These are phyloP conservation scores for Sisor rabdophorus DNA, from an alignment of 2,113 vertebrate species.

Conservation along the genomic window DNA sequence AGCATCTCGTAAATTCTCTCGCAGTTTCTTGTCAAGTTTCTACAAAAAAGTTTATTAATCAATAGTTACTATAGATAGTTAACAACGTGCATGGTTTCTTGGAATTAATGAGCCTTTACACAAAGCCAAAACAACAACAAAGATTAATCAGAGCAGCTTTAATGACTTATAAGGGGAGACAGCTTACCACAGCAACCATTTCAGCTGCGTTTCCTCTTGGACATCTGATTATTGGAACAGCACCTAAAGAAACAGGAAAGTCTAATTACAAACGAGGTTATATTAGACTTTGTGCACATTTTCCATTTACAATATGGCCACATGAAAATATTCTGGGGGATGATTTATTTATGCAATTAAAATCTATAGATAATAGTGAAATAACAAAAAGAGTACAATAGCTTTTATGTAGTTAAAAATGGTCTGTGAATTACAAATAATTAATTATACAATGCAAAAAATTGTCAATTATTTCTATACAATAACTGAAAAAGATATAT, in stretches of 20 bases:
- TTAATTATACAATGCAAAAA: too few relatives aligned
- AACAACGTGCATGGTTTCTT: too few relatives aligned
- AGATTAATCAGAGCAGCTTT: conserved; percentile 22
- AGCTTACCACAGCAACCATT: conserved; percentile 95
- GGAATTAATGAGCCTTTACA: background rate
- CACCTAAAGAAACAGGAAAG: conserved; percentile 71
- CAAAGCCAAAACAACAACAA: conserved; percentile 12
- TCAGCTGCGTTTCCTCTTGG: conserved; percentile 96
- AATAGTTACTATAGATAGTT: background rate
- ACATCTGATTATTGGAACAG: conserved; percentile 95
- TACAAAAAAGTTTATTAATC: conserved; percentile 52
- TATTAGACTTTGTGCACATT: conserved; percentile 31
- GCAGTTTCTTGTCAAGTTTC: conserved; percentile 97
- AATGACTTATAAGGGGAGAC: conserved; percentile 12
- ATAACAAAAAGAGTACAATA: background rate
- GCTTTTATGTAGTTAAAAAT: background rate
- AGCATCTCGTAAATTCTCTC: conserved; percentile 96
- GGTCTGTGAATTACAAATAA: background rate
- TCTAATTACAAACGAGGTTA: conserved; percentile 32
- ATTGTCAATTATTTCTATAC: too few relatives aligned
- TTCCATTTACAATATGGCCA: conserved; percentile 40
- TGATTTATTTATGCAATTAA: conserved; percentile 23
- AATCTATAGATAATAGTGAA: conserved; percentile 4
- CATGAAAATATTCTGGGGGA: conserved; percentile 34
- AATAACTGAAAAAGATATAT: too few relatives aligned